phyloP scores from a whole-genome alignment of 2,797 vertebrate genomes.

The Tolypeutes matacus region DNA sequence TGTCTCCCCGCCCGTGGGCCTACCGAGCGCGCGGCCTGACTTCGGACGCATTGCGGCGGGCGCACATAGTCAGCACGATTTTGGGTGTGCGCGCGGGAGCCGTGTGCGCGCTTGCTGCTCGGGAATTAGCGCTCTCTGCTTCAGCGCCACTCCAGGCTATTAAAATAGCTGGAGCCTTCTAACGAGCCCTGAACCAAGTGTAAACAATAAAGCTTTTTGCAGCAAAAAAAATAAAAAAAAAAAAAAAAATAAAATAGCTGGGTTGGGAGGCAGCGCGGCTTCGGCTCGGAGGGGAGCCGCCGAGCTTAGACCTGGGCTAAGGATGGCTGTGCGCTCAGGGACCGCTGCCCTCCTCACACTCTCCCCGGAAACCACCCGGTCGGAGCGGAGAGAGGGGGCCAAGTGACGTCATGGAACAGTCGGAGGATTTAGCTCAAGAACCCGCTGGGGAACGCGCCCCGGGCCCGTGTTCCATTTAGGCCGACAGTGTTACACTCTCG shows the following conservation, averaged over 20 bases:
- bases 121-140: background rate
- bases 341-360: background rate
- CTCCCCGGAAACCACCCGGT: background rate
- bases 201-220: too few species aligned
- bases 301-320: background rate
- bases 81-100: background rate
- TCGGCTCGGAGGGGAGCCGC: background rate
- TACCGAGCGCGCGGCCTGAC: background rate
- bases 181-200: too few species aligned
- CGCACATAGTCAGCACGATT: background rate
- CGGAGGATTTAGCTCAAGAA: conserved; percentile 51
- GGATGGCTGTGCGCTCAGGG: background rate
- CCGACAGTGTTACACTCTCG: background rate
- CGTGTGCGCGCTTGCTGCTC: background rate
- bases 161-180: too few species aligned
- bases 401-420: conserved; percentile 64
- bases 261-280: background rate
- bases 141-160: background rate
- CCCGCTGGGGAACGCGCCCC: background rate
- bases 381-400: background rate
- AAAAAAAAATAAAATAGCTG: too few species aligned
- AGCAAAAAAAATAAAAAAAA: too few species aligned
- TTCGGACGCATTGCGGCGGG: background rate
- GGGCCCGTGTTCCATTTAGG: background rate
- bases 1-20: accelerated